Evolutionary conservation across 2,888 invertebrate species (phyloP).

Genomic region (Caenorhabditis sp.): DNA sequence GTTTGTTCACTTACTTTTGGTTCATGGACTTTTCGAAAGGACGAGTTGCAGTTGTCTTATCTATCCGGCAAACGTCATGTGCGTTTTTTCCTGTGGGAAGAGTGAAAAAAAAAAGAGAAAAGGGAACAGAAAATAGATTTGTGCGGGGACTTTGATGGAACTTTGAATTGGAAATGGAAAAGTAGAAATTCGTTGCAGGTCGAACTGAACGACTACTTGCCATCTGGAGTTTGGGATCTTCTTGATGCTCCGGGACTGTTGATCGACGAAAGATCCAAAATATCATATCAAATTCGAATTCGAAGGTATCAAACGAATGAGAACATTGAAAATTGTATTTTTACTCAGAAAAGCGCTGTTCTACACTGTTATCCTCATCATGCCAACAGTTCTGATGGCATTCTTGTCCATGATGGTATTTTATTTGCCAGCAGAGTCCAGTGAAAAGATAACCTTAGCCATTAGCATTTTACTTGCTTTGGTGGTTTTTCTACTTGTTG

Average conservation of each 20-base stretch:
- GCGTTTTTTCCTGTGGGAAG: conserved; percentile 20
- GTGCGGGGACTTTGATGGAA: no score
- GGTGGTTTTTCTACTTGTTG: conserved; percentile 98
- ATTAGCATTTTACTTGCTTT: conserved; percentile 99
- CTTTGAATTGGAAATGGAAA: no score
- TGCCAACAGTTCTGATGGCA: conserved; percentile 98
- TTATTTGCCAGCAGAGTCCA: conserved; percentile 98
- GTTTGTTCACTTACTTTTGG: conserved; percentile 99
- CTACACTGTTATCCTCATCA: conserved; percentile 98
- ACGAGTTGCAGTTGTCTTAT: conserved; percentile 88
- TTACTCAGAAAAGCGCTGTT: conserved; percentile 91
- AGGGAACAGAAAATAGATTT: conserved; percentile 19
- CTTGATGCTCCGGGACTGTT: conserved; percentile 91
- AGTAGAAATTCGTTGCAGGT: no score
- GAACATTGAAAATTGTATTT: no score
- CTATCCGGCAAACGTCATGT: conserved; percentile 80
- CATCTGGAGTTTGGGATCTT: conserved; percentile 98
- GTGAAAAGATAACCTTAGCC: conserved; percentile 92
- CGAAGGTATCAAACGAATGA: conserved; percentile 66
- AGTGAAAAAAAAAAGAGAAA: not conserved
- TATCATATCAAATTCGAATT: conserved; percentile 80
- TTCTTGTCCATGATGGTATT: conserved; percentile 96
- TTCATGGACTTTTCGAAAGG: conserved; percentile 97
- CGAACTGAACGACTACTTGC: conserved; percentile 97
- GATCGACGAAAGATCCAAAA: conserved; percentile 88